Percentiles rank a stretch among this genome's conserved stretches.
Conservation (phyloP, 2,113 vertebrate species). For the Nibea coibor region DNA sequence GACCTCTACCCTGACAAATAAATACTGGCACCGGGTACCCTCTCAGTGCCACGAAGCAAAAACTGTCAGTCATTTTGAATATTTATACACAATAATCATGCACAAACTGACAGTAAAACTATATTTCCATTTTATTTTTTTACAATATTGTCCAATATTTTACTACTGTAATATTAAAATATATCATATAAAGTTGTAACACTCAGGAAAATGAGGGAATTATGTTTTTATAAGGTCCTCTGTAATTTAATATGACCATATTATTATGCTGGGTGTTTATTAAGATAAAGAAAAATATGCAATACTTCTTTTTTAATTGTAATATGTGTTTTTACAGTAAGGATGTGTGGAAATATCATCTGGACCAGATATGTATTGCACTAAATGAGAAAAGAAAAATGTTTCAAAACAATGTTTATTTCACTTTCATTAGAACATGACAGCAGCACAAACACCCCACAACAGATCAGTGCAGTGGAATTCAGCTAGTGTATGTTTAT, state of each 20-base stretch:
- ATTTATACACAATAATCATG: not conserved
- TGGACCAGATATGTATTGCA: not conserved
- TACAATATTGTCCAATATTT: not conserved
- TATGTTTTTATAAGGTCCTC: not conserved
- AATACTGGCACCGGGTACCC: not conserved
- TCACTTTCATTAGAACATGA: constrained; percentile 12
- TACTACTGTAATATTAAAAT: too few species aligned
- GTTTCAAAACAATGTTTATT: constrained; percentile 61
- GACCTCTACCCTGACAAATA: constrained; percentile 51
- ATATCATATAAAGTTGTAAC: not conserved
- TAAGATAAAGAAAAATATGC: not conserved
- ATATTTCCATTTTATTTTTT: not conserved
- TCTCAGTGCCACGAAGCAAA: too few species aligned
- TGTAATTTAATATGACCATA: not conserved
- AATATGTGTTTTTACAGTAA: not conserved
- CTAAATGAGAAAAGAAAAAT: not conserved
- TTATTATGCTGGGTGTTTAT: not conserved
- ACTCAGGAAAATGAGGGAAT: not conserved
- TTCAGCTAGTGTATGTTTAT: not conserved
- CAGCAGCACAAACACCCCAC: constrained; percentile 37
- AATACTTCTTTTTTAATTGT: not conserved
- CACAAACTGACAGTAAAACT: not conserved
- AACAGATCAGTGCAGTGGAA: constrained; percentile 67
- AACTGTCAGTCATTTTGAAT: not conserved
- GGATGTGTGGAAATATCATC: not conserved